These are phyloP conservation scores for Caiman crocodilus DNA, from an alignment of 2,797 vertebrate genomes.

Conservation along the genomic window DNA sequence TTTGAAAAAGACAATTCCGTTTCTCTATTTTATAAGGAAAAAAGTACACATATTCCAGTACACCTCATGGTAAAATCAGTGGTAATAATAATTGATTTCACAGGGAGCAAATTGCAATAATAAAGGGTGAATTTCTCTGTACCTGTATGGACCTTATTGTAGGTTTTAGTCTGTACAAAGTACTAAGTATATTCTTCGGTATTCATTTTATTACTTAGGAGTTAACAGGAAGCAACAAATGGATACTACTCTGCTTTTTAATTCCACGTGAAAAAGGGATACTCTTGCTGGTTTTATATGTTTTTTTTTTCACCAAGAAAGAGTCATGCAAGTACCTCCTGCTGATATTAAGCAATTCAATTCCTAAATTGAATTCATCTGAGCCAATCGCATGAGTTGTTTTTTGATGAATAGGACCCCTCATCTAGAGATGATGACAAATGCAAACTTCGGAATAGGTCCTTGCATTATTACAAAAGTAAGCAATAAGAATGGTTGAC, in stretches of 20 bases:
- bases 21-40: slow-evolving; percentile 32
- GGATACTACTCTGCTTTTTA: background rate
- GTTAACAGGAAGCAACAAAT: background rate
- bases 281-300: no score
- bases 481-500: background rate
- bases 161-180: background rate
- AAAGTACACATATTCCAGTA: background rate
- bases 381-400: background rate
- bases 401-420: background rate
- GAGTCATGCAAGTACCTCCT: background rate
- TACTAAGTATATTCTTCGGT: background rate
- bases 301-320: background rate
- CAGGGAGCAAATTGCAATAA: background rate
- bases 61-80: background rate
- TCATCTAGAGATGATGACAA: background rate
- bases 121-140: background rate
- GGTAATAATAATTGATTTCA: slow-evolving; percentile 10
- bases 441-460: background rate
- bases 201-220: fast-evolving
- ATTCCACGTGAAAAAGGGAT: background rate
- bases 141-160: fast-evolving
- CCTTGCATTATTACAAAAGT: background rate
- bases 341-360: background rate
- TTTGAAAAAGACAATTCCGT: slow-evolving; percentile 8
- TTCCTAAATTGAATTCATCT: background rate